Percentiles rank a stretch among this genome's conserved stretches.
Evolutionary conservation across 2,888 invertebrate species (phyloP).

Genomic region (Pogonocherus hispidulus): DNA sequence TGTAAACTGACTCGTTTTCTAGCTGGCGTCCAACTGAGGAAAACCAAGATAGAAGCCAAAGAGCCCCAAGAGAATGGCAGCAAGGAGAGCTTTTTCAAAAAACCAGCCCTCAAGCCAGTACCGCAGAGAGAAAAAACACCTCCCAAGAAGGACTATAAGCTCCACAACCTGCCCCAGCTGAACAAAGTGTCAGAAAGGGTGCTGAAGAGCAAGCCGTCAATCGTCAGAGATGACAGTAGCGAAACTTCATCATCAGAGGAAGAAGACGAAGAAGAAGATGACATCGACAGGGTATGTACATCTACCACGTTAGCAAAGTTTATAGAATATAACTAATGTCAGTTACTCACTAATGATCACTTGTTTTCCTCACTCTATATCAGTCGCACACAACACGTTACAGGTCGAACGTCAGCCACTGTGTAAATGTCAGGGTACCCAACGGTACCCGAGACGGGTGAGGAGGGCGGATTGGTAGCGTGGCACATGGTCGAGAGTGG

Average conservation of each 20-base stretch:
- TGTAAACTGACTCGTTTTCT: no score
- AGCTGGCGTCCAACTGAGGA: constrained; percentile 59
- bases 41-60: constrained; percentile 59
- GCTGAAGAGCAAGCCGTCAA: constrained; percentile 56
- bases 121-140: constrained; percentile 62
- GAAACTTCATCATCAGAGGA: constrained; percentile 33
- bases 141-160: constrained; percentile 64
- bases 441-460: no score
- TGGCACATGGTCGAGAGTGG: no score
- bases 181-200: constrained; percentile 65
- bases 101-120: constrained; percentile 64
- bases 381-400: no score
- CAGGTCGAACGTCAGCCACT: no score
- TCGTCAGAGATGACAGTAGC: constrained; percentile 44
- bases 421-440: no score
- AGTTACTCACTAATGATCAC: no score
- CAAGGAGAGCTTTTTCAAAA: constrained; percentile 63
- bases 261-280: constrained; percentile 52
- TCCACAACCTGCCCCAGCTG: constrained; percentile 57
- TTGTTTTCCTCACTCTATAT: no score
- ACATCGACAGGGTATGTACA: constrained; percentile 58
- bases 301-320: no score
- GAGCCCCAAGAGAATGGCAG: constrained; percentile 64
- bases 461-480: no score
- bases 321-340: no score